phyloP scores from a whole-genome alignment of 2,113 vertebrate genomes.

The Eretmochelys imbricata region DNA sequence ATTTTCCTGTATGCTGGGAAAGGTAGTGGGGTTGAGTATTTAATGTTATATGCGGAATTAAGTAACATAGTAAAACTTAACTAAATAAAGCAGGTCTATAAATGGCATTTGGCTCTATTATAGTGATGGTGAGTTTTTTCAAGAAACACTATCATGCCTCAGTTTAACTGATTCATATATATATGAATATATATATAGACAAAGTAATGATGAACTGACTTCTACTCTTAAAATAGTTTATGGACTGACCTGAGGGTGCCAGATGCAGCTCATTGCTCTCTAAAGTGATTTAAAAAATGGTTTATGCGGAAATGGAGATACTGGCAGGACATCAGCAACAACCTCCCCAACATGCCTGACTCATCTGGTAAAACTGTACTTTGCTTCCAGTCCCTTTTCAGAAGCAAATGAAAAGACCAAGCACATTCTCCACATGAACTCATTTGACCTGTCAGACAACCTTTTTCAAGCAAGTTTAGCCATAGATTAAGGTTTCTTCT shows the following conservation, averaged over 20 bases:
- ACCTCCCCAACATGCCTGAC: neutral
- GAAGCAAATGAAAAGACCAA: neutral
- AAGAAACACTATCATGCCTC: neutral
- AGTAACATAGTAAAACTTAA: too few relatives aligned
- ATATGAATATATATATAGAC: too few relatives aligned
- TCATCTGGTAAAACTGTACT: neutral
- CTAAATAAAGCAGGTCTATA: too few relatives aligned
- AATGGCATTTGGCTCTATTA: too few relatives aligned
- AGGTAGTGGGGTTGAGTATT: neutral
- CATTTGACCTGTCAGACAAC: neutral
- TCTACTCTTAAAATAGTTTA: neutral
- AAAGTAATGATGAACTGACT: neutral
- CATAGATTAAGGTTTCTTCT: neutral
- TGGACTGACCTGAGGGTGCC: neutral
- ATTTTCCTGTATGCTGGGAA: neutral
- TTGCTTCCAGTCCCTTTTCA: neutral
- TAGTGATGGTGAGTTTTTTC: too few relatives aligned
- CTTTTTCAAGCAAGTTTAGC: neutral
- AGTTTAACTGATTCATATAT: neutral
- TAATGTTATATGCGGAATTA: too few relatives aligned
- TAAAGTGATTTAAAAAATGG: neutral
- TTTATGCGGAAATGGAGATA: neutral
- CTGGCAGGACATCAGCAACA: neutral
- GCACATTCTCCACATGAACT: neutral
- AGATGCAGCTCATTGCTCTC: neutral